Evolutionary conservation across 2,113 vertebrate species (phyloP).

Genomic region (Hepsetus odoe): DNA sequence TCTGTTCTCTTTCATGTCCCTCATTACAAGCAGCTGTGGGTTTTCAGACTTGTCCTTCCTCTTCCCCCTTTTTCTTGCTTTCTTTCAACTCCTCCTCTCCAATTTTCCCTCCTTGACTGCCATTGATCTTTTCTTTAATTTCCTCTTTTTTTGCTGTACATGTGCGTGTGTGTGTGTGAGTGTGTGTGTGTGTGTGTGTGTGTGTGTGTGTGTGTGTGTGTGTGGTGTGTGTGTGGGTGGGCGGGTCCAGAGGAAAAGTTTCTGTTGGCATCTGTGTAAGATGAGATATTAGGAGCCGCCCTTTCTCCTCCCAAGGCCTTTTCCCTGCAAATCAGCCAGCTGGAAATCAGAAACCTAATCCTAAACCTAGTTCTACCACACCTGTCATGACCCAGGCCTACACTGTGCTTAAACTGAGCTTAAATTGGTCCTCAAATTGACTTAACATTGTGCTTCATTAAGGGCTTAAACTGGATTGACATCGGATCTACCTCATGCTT

Average conservation of each 20-base stretch:
- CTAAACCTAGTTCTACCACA: too few relatives aligned
- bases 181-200: not conserved
- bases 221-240: constrained; percentile 13
- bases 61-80: constrained; percentile 8
- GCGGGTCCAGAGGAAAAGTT: constrained; percentile 32
- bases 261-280: not conserved
- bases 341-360: constrained; percentile 14
- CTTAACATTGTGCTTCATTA: too few relatives aligned
- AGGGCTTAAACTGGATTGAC: not conserved
- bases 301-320: constrained; percentile 5
- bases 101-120: constrained; percentile 50
- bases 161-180: constrained; percentile 13
- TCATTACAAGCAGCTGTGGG: constrained; percentile 74
- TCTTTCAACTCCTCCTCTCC: constrained; percentile 53
- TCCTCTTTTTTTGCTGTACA: constrained; percentile 7
- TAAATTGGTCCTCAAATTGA: too few relatives aligned
- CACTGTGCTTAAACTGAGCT: not conserved
- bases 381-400: not conserved
- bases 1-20: constrained; percentile 70
- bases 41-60: constrained; percentile 61
- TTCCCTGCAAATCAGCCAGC: constrained; percentile 15
- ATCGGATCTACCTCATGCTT: too few relatives aligned
- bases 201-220: not conserved
- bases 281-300: constrained; percentile 19
- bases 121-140: constrained; percentile 46